A percentile compares a stretch with the other conserved stretches of the same genome.
Conservation (phyloP, 92 coral and sea anemone genomes). For the Isaurus tuberculatus region DNA sequence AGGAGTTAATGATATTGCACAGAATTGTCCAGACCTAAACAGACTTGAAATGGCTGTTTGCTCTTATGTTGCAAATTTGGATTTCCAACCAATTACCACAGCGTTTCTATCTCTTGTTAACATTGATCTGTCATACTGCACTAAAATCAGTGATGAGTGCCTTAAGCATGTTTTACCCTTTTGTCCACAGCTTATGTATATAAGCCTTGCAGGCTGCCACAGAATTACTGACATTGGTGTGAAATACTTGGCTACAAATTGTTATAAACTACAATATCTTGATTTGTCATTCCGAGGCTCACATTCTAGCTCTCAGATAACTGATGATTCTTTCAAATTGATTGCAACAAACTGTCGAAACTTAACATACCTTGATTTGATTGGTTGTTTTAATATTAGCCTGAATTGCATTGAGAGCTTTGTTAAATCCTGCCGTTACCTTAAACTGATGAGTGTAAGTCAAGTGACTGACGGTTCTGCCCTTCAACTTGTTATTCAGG, state of each 20-base stretch:
- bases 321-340: constrained; percentile 62
- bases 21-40: constrained; percentile 67
- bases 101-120: constrained; percentile 51
- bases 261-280: constrained; percentile 64
- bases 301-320: constrained; percentile 74
- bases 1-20: constrained; percentile 73
- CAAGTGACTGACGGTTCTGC: constrained; percentile 55
- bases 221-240: constrained; percentile 77
- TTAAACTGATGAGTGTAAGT: constrained; percentile 70
- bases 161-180: constrained; percentile 56
- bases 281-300: constrained; percentile 83
- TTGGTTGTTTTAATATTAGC: constrained; percentile 76
- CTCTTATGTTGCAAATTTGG: constrained; percentile 69
- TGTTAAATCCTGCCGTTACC: constrained; percentile 60
- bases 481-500: constrained; percentile 39
- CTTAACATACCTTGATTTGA: constrained; percentile 72
- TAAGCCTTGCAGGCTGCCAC: constrained; percentile 86
- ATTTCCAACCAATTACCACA: constrained; percentile 53
- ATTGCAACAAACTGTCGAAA: constrained; percentile 67
- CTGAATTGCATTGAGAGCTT: constrained; percentile 54
- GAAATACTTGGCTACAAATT: constrained; percentile 58
- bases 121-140: constrained; percentile 78
- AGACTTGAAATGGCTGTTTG: constrained; percentile 86
- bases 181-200: constrained; percentile 63
- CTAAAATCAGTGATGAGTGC: constrained; percentile 76